Evolutionary conservation across 53 echinoderm and acorn worm species (phyloP), one percentile per base, ranked within the genome.

Genomic region (Astropecten irregularis): DNA sequence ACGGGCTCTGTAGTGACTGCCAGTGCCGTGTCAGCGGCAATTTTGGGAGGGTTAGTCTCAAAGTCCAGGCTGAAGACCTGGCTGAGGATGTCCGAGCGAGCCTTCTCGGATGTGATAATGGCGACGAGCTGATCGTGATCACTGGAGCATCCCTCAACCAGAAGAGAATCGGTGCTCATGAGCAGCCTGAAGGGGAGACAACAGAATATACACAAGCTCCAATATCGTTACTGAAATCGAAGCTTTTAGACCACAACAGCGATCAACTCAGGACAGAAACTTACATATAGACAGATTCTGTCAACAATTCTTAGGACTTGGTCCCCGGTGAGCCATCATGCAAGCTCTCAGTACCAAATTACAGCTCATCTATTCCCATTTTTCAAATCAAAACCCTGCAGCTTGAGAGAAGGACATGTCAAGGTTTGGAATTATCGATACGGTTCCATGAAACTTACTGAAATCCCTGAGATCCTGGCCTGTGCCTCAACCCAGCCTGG

Each of bases 51-150:
- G 34, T 73, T 84, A 13, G 92, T 90, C 82, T 96, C 96, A 71
- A 96, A 93, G 83, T 96, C 96, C 22, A 93, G 68, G n/a, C 81
- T 91, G 83, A 96, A 91, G 53, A 96, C 87, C 47, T 94, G 91
- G 6, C 84, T 72, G 4, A 87, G 87, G 36, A 81, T 82, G 23
- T 91, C 89, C 4, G 89, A 90, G 50, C 82, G 90, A 21, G 83
- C 58, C 44, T 91, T 93, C 91, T 91, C 91, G 0, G 96, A 91
- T 2, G 96, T 94, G 69, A 96, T 40, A 18, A 96, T 52, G 68
- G 93, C 86, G 20, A 93, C 89, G 30, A 62, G 60, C 30, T 86
- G 87, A 16, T 96, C 91, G 11, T 63, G 31, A 48, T 87, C 84
- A 14, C 70, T 49, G 18, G 93, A 76, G 44, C 86, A 82, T 10